Conservation (phyloP, 1,140 invertebrate species). For the Latrodectus geometricus region DNA sequence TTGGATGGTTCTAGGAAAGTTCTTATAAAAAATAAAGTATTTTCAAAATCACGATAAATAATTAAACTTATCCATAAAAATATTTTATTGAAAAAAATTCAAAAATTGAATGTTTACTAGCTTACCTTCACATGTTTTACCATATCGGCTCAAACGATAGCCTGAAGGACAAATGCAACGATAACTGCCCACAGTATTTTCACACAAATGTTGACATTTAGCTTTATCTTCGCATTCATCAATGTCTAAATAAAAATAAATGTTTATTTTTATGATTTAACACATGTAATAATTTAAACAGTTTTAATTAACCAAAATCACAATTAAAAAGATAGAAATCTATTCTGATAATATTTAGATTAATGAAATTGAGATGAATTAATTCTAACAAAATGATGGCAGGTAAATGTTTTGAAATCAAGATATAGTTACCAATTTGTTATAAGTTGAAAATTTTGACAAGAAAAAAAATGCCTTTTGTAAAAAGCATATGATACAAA, state of each 20-base stretch:
- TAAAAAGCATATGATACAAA: too few relatives aligned
- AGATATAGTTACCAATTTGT: too few relatives aligned
- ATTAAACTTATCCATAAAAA: background rate
- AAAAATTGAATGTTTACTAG: constrained; percentile 73
- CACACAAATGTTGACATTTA: constrained; percentile 84
- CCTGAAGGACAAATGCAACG: constrained; percentile 81
- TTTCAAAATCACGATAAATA: too few relatives aligned
- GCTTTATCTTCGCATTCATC: constrained; percentile 74
- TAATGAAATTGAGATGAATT: too few relatives aligned
- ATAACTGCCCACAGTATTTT: constrained; percentile 85
- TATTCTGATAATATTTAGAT: too few relatives aligned
- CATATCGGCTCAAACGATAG: constrained; percentile 78
- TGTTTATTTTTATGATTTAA: background rate
- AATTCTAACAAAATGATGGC: too few relatives aligned
- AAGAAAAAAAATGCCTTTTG: too few relatives aligned
- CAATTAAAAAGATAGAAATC: too few relatives aligned
- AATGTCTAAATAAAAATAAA: constrained; percentile 70
- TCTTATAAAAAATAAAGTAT: too few relatives aligned
- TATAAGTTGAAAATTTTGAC: too few relatives aligned
- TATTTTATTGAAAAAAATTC: constrained; percentile 61
- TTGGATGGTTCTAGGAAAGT: too few relatives aligned
- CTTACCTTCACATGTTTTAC: constrained; percentile 79
- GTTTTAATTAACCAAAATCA: background rate
- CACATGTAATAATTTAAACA: background rate
- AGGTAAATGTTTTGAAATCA: too few relatives aligned